A percentile compares a stretch with the other conserved stretches of the same genome.
Conservation (phyloP, 2,888 invertebrate species). For the Lamellibrachia columna region DNA sequence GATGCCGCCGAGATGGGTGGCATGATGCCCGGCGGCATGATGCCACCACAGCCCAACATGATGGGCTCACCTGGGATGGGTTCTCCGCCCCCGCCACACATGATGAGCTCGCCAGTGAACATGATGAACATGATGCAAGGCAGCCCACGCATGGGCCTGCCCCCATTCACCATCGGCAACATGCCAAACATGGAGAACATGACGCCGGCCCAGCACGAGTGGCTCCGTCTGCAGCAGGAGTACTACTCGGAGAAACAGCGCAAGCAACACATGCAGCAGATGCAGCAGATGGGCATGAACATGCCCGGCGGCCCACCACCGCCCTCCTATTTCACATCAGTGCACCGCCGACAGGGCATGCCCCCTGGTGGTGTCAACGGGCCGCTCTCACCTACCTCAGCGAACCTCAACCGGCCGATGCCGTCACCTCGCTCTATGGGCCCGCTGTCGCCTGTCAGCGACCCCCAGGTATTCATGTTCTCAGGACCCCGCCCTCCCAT, state of each 20-base stretch:
- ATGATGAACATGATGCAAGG: conserved; percentile 41
- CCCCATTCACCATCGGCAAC: conserved; percentile 29
- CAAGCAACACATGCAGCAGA: conserved; percentile 52
- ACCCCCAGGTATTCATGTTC: conserved; percentile 32
- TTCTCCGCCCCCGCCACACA: conserved; percentile 42
- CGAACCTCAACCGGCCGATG: conserved; percentile 46
- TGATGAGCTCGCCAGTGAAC: conserved; percentile 35
- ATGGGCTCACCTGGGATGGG: conserved; percentile 58
- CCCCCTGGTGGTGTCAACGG: conserved; percentile 38
- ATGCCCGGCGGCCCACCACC: conserved; percentile 25
- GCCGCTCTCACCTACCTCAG: conserved; percentile 59
- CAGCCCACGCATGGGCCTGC: conserved; percentile 60
- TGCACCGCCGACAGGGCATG: conserved; percentile 21
- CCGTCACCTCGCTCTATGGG: conserved; percentile 22
- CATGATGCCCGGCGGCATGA: conserved; percentile 33
- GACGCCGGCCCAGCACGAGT: conserved; percentile 79
- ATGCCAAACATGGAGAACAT: conserved; percentile 57
- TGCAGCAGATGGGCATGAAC: conserved; percentile 41
- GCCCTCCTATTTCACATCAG: background rate
- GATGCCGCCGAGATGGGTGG: conserved; percentile 23
- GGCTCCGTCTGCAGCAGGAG: conserved; percentile 90
- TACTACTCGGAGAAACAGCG: conserved; percentile 65
- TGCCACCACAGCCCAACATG: conserved; percentile 22
- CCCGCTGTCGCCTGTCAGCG: conserved; percentile 32
- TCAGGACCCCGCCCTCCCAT: conserved; percentile 36